Conservation (phyloP, 2,888 invertebrate species). For the Nematopogon swammerdamellus region DNA sequence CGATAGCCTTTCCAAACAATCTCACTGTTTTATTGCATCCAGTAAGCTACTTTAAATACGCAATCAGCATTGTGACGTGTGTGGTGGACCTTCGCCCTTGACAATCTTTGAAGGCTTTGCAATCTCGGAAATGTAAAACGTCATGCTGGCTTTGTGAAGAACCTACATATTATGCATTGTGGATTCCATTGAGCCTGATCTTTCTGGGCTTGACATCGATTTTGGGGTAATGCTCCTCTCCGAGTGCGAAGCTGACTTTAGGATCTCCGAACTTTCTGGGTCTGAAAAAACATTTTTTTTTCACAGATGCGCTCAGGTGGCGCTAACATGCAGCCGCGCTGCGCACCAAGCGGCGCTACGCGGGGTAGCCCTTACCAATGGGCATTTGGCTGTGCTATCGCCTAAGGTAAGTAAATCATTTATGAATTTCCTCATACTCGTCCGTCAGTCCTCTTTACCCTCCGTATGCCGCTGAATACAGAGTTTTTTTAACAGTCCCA, state of each 20-base stretch:
- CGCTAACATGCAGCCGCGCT: constrained; percentile 37
- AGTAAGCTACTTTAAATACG: too few species aligned
- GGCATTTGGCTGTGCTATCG: constrained; percentile 34
- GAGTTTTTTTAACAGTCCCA: neutral
- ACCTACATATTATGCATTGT: too few species aligned
- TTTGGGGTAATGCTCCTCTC: too few species aligned
- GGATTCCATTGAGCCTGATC: too few species aligned
- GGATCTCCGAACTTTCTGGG: neutral
- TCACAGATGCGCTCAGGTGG: constrained; percentile 41
- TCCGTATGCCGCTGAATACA: neutral
- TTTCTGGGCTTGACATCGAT: neutral
- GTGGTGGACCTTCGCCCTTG: too few species aligned
- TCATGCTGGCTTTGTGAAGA: too few species aligned
- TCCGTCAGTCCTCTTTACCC: neutral
- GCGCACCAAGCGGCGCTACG: constrained; percentile 43
- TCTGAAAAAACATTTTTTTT: constrained; percentile 4
- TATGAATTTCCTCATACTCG: neutral
- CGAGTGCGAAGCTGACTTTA: too few species aligned
- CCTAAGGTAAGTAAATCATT: constrained; percentile 29
- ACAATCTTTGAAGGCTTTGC: too few species aligned
- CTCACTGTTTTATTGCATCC: too few species aligned
- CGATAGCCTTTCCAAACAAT: too few species aligned
- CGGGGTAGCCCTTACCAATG: constrained; percentile 26
- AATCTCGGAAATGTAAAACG: too few species aligned
- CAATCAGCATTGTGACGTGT: too few species aligned